phyloP scores from a whole-genome alignment of 2,888 invertebrate genomes.

The Stenurella melanura region DNA sequence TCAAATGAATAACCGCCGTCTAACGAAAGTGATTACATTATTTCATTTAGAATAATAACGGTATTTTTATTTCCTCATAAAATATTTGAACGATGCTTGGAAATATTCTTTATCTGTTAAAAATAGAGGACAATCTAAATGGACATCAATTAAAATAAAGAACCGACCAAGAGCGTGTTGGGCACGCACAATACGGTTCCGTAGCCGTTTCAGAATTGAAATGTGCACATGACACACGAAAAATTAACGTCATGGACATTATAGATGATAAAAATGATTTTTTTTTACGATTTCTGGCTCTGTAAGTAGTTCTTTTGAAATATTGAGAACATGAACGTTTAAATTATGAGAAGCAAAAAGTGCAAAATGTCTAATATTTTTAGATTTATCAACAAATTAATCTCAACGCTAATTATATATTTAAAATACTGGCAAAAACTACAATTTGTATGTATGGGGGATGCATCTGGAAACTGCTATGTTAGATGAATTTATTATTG shows the following conservation, averaged over 20 bases:
- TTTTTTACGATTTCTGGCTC: background rate
- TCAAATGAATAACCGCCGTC: constrained; percentile 27
- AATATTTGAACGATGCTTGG: background rate
- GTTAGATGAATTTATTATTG: background rate
- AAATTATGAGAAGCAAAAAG: background rate
- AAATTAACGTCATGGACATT: no score
- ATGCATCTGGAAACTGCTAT: background rate
- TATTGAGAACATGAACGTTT: background rate
- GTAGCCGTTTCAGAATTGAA: no score
- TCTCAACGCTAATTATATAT: background rate
- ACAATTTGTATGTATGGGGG: background rate
- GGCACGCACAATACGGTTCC: no score
- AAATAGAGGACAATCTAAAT: no score
- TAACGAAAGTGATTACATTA: constrained; percentile 21
- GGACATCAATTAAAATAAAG: no score
- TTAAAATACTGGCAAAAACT: background rate
- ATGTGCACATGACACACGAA: no score
- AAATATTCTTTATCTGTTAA: background rate
- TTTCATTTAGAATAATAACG: background rate
- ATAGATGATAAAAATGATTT: no score
- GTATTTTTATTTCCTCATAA: background rate
- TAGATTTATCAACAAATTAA: background rate
- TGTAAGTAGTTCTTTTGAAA: background rate
- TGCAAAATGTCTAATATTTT: constrained; percentile 10
- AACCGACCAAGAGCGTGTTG: no score